Base-by-base conservation (phyloP, 2,797 vertebrate species). In the Sciaenops ocellatus region DNA sequence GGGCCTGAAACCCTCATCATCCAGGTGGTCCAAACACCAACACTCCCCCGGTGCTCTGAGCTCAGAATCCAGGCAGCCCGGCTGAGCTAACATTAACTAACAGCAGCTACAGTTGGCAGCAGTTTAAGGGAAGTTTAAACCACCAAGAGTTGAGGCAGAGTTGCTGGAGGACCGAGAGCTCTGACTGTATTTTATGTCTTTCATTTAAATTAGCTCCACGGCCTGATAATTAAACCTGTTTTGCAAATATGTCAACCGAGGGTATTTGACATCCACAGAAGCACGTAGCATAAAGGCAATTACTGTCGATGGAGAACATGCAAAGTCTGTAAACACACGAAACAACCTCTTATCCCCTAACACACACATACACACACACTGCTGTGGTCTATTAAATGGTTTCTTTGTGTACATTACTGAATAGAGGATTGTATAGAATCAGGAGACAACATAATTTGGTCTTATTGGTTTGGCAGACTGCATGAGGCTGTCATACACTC, bases 401-500 rank as follows among this genome's bases (percentile, higher is more conserved):
- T 28, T 63, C 22, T 69, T 22, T 79, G 50, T 73, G 52, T 69
- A 20, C 81, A 64, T 83, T 76, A 52, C 50, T 65, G 62, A 76
- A 69, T 28, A 22, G 28, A 68, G 59, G 69, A 66, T 68, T 75
- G 62, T 69, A 54, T 55, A 64, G 74, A 73, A 73, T 74, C 38
- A 51, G 42, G 62, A 55, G 46, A 75, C 72, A 20, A 79, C 69
- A 75, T 85, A 64, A 79, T 84, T 84, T 56, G 50, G 60, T 63
- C 18, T 60, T 42, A 57, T 67, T 86, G 80, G 70, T 83, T 80
- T 85, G 79, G 71, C 55, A 28, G 60, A 71, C 18, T 5, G 5
- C 44, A 46, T 8, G 13, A 75, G 48, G 60, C 70, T 52, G 30
- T 65, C 60, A 52, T 26, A 30, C 20, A 15, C 65, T 69, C 42